Evolutionary conservation across 2,797 vertebrate species (phyloP).

Genomic region (Pitangus sulphuratus): DNA sequence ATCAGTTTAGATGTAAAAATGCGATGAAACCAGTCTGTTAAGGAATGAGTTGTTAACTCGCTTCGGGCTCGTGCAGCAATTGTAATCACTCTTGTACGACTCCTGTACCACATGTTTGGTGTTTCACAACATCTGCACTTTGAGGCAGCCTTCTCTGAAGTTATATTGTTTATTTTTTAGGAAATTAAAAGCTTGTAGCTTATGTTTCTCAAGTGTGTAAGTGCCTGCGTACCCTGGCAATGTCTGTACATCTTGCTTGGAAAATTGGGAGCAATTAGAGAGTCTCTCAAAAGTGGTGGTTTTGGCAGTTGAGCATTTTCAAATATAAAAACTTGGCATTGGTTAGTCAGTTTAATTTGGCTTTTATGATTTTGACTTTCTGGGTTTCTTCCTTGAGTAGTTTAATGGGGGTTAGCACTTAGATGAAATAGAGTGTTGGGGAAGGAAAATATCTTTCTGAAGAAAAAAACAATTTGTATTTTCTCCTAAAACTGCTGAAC

Average conservation of each 20-base stretch:
- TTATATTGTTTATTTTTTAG: not conserved
- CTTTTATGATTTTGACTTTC: not conserved
- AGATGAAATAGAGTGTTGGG: not conserved
- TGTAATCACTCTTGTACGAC: not conserved
- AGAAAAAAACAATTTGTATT: not conserved
- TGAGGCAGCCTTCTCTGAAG: not conserved
- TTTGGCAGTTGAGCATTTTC: not conserved
- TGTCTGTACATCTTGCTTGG: not conserved
- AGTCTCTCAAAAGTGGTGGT: not conserved
- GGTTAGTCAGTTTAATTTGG: not conserved
- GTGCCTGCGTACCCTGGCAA: not conserved
- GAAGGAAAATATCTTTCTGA: not conserved
- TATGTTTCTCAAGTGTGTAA: not conserved
- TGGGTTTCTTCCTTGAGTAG: not conserved
- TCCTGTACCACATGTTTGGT: not conserved
- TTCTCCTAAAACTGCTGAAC: not conserved
- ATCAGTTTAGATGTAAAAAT: not conserved
- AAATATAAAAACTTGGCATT: not conserved
- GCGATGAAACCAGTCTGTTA: fast-evolving
- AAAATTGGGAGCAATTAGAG: not conserved
- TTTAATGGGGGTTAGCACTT: not conserved
- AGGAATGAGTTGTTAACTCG: not conserved
- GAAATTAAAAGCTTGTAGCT: not conserved
- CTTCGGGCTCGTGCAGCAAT: not conserved
- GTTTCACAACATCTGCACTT: not conserved